phyloP scores from a whole-genome alignment of 2,113 vertebrate genomes.

The Odontophorus gujanensis region DNA sequence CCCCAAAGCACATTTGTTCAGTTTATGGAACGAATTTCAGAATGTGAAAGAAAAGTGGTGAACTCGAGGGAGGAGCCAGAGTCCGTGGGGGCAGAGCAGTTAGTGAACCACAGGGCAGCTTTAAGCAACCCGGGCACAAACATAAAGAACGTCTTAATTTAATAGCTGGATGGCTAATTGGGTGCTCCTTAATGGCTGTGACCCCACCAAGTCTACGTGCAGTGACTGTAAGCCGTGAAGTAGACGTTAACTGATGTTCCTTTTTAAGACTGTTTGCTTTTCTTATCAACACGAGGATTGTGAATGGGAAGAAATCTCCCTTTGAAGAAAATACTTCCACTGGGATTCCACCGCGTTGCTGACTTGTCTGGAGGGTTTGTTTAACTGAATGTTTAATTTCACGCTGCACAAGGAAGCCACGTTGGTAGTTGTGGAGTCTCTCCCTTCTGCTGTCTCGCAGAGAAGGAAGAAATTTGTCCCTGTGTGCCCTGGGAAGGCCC shows the following conservation, averaged over 20 bases:
- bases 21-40: background rate
- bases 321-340: background rate
- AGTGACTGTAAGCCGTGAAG: background rate
- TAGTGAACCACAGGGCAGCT: background rate
- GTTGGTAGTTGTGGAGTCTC: fast-evolving
- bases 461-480: background rate
- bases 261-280: slow-evolving; percentile 25
- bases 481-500: background rate
- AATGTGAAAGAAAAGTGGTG: background rate
- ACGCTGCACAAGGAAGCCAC: background rate
- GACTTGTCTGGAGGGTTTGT: background rate
- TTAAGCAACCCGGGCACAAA: background rate
- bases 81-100: background rate
- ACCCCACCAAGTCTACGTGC: background rate
- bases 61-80: background rate
- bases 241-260: background rate
- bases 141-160: fast-evolving
- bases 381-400: background rate
- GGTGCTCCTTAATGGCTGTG: background rate
- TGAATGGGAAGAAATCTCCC: slow-evolving; percentile 22
- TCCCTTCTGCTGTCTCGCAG: background rate
- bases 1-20: background rate
- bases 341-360: background rate
- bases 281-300: background rate
- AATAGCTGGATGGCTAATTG: background rate